These are phyloP conservation scores for Molorchus minor DNA, from an alignment of 2,888 invertebrate genomes.

Conservation along the genomic window DNA sequence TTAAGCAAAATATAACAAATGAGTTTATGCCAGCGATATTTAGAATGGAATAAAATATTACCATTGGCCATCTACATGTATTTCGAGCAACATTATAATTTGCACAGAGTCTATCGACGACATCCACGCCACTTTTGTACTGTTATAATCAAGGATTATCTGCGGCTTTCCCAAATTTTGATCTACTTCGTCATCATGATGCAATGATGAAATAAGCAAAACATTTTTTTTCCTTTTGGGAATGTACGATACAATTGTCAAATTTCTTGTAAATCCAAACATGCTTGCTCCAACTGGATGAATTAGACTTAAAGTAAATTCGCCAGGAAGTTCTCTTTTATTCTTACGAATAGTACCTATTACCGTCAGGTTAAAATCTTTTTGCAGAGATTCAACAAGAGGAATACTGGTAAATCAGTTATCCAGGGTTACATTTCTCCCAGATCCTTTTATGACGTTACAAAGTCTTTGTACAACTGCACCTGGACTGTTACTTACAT, in stretches of 20 bases:
- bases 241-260: slow-evolving; percentile 14
- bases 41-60: slow-evolving; percentile 26
- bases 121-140: no score
- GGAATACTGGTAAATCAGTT: slow-evolving; percentile 30
- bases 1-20: slow-evolving; percentile 16
- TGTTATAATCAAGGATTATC: no score
- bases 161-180: no score
- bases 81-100: slow-evolving; percentile 19
- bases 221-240: slow-evolving; percentile 12
- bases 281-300: slow-evolving; percentile 20
- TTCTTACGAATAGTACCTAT: slow-evolving; percentile 42
- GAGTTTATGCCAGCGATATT: slow-evolving; percentile 21
- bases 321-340: slow-evolving; percentile 35
- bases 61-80: slow-evolving; percentile 27
- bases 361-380: slow-evolving; percentile 30
- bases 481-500: background rate
- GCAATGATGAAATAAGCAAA: slow-evolving; percentile 9
- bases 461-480: background rate
- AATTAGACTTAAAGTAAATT: slow-evolving; percentile 27
- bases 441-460: background rate
- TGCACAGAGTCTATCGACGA: slow-evolving; percentile 11
- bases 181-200: slow-evolving; percentile 8
- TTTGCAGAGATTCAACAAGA: slow-evolving; percentile 27
- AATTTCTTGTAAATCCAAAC: slow-evolving; percentile 33
- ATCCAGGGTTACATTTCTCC: slow-evolving; percentile 9